phyloP scores from a whole-genome alignment of 2,888 invertebrate genomes.

The Caradrina clavipalpis region DNA sequence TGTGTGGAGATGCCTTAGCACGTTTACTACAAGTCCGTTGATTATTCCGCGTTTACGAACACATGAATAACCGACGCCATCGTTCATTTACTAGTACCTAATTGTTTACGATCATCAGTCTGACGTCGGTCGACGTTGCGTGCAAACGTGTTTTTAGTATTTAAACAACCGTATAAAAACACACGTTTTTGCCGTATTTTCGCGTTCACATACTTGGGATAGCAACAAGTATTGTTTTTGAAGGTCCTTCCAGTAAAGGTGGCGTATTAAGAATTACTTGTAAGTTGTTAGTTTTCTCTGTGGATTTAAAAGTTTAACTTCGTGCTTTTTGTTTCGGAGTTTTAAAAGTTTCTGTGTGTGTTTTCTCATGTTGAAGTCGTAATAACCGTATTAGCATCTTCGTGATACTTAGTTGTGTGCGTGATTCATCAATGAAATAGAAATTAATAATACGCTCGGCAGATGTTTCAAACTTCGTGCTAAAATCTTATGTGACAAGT shows the following conservation, averaged over 20 bases:
- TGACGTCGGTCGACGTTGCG: constrained; percentile 37
- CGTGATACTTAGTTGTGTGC: neutral
- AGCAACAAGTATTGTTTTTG: constrained; percentile 58
- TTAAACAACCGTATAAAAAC: constrained; percentile 47
- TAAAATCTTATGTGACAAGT: constrained; percentile 9
- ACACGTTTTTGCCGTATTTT: constrained; percentile 48
- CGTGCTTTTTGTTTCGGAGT: neutral
- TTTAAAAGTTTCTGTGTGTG: constrained; percentile 9
- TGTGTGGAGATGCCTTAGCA: no score
- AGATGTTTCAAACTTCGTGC: neutral
- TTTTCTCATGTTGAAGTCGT: neutral
- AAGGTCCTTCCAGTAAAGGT: constrained; percentile 31
- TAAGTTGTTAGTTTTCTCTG: constrained; percentile 12
- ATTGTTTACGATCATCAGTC: constrained; percentile 60
- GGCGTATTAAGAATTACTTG: no score
- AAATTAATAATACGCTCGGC: neutral
- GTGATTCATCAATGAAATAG: neutral
- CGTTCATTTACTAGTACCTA: constrained; percentile 51
- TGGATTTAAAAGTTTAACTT: neutral
- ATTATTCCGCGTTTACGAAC: constrained; percentile 46
- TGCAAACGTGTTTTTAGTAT: constrained; percentile 63
- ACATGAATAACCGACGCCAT: constrained; percentile 56
- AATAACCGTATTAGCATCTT: neutral
- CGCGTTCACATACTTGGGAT: constrained; percentile 47
- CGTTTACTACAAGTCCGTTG: constrained; percentile 26